Evolutionary conservation across 2,113 vertebrate genomes (phyloP).

Genomic region (Nycticryphes semicollaris): DNA sequence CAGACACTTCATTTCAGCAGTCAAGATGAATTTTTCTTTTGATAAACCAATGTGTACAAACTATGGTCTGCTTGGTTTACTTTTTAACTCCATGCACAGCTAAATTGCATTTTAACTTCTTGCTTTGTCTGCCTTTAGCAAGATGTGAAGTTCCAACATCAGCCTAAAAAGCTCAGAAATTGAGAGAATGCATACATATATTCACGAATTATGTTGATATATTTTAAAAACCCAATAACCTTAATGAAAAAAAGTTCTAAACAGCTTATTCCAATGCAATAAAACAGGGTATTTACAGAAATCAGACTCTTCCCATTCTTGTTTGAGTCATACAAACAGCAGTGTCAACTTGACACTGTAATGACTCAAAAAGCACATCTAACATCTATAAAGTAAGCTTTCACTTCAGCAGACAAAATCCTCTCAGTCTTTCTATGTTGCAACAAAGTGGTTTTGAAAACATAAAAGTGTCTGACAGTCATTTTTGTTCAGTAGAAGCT

Average conservation of each 20-base stretch:
- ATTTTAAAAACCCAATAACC: not conserved
- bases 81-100: not conserved
- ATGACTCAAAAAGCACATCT: conserved; percentile 12
- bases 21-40: not conserved
- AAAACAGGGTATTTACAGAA: conserved; percentile 28
- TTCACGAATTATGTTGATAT: not conserved
- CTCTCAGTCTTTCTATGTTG: not conserved
- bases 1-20: not conserved
- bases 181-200: not conserved
- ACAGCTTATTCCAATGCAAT: conserved; percentile 20
- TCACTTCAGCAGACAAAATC: conserved; percentile 8
- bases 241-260: conserved; percentile 17
- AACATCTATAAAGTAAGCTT: conserved; percentile 11
- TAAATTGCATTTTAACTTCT: not conserved
- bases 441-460: not conserved
- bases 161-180: conserved; percentile 23
- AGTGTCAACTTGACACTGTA: conserved; percentile 37
- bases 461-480: not conserved
- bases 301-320: conserved; percentile 19
- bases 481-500: conserved; percentile 22
- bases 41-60: not conserved
- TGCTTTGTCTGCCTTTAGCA: not conserved
- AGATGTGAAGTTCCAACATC: not conserved
- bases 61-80: not conserved
- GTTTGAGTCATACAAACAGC: conserved; percentile 22